Percentiles rank a stretch among this genome's conserved stretches.
Conservation (phyloP, 1,140 invertebrate genomes). For the Euwallacea fornicatus region DNA sequence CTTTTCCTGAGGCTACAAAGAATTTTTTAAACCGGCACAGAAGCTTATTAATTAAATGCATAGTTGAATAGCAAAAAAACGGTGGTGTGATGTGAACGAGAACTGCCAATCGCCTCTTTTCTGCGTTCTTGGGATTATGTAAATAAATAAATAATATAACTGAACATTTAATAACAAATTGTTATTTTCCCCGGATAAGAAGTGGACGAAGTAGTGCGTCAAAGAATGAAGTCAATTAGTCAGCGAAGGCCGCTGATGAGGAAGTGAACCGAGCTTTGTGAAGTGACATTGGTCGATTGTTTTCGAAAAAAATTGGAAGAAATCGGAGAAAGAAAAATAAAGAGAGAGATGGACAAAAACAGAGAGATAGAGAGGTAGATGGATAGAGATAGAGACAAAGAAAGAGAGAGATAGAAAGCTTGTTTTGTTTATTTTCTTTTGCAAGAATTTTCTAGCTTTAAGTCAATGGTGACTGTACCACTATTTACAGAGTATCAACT, state of each 20-base stretch:
- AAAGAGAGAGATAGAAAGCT: too few relatives aligned
- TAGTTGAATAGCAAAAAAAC: background rate
- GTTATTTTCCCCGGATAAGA: background rate
- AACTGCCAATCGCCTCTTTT: background rate
- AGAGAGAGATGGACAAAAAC: too few relatives aligned
- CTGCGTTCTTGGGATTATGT: background rate
- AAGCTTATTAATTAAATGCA: too few relatives aligned
- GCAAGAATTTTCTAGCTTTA: too few relatives aligned
- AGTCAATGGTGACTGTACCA: too few relatives aligned
- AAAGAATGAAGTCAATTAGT: slow-evolving; percentile 1
- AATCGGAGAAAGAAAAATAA: too few relatives aligned
- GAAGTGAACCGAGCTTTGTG: background rate
- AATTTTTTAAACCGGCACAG: too few relatives aligned
- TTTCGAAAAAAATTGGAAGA: background rate
- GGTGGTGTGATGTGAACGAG: background rate
- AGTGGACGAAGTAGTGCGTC: background rate
- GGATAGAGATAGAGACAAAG: too few relatives aligned
- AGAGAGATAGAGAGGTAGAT: too few relatives aligned
- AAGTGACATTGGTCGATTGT: background rate
- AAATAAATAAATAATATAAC: background rate
- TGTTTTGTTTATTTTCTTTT: too few relatives aligned
- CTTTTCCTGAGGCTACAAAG: too few relatives aligned
- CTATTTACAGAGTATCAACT: too few relatives aligned
- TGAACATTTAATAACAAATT: slow-evolving; percentile 1
- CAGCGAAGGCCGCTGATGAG: background rate